Evolutionary conservation across 2,888 invertebrate species (phyloP), one percentile per base, ranked within the genome.

Genomic region (Acronicta psi): DNA sequence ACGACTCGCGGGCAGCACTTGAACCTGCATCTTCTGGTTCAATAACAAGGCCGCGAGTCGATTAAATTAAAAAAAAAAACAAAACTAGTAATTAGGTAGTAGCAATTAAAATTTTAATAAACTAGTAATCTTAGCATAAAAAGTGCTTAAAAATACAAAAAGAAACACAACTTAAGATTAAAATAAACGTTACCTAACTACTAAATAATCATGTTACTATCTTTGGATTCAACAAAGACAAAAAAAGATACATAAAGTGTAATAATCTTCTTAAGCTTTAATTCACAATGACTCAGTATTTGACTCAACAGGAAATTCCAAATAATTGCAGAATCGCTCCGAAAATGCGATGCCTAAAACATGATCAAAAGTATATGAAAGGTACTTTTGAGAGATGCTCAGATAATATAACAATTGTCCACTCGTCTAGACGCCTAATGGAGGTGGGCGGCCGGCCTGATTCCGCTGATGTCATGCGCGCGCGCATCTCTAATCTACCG

Each of bases 391-490:
- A 29, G 47, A 64, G 67, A 68, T 59, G 54, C 44, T 54, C 51
- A 67, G 75, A 75, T 74, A 72, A 72, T 62, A 69, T 74, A 73
- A 76, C 76, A 77, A 77, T 69, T 73, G 79, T 80, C 73, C 71
- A 68, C 65, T 57, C 73, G 85, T 84, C 83, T 82, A 79, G 82
- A 77, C 82, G 75, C 61, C 81, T 88, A 89, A 86, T 87, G 83
- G 84, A 84, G 76, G 91, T 91, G 89, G 91, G 91, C 88, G 91
- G 82, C 65, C 80, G 85, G 77, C 82, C 85, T 85, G 82, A 87
- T 86, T 79, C 75, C 78, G 82, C 81, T 87, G 86, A 89, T 82
- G 86, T 87, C 86, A 87, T 84, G 81, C 83, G 77, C 79, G 25
- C 45, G 79, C 79, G 81, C 77, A 75, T 64, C 63, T 66, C 53